Percentiles rank a stretch among this genome's conserved stretches.
These are phyloP conservation scores for Leucoraja ocellata DNA, from an alignment of 2,797 vertebrate species.

Conservation along the genomic window DNA sequence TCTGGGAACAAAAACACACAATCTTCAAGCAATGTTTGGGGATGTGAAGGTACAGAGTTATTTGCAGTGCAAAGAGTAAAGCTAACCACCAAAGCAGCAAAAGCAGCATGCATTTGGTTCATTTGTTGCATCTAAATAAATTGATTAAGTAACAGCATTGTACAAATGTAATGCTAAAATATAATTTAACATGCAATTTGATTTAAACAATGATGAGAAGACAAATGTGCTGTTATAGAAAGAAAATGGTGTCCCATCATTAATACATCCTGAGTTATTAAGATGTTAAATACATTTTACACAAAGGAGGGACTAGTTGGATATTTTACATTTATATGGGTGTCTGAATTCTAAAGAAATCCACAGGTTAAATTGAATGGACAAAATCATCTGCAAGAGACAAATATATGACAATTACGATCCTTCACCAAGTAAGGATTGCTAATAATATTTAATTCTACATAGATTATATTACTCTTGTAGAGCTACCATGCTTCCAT, in stretches of 20 bases:
- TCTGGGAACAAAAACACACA: constrained; percentile 75
- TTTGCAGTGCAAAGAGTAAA: neutral
- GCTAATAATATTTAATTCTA: neutral
- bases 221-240: too few relatives aligned
- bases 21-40: constrained; percentile 77
- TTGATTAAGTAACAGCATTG: too few relatives aligned
- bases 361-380: neutral
- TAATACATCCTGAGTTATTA: too few relatives aligned
- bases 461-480: neutral
- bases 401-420: neutral
- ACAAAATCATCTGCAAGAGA: neutral
- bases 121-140: too few relatives aligned
- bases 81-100: neutral
- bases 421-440: neutral
- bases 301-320: too few relatives aligned
- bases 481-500: neutral
- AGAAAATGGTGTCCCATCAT: too few relatives aligned
- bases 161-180: too few relatives aligned
- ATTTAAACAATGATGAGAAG: too few relatives aligned
- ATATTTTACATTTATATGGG: too few relatives aligned
- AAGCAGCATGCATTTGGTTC: neutral
- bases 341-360: neutral
- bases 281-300: too few relatives aligned
- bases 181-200: too few relatives aligned
- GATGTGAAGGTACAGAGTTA: constrained; percentile 69